Base-by-base conservation (phyloP, 2,888 invertebrate species). In the Esperia sulphurella region DNA sequence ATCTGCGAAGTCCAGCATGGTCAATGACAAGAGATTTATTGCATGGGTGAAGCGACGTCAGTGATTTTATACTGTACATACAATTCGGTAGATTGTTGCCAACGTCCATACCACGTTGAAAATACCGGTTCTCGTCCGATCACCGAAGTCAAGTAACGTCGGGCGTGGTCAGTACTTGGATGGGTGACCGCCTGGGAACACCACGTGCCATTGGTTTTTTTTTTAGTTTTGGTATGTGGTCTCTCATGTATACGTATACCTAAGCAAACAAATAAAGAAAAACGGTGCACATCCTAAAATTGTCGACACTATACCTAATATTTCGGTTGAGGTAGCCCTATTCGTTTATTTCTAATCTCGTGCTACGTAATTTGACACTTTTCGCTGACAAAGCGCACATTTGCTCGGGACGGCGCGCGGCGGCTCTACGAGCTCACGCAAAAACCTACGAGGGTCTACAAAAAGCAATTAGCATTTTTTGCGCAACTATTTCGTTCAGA, bases 361-460 rank as follows among this genome's bases (percentile, higher is more conserved):
- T 84, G 85, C 85, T 76, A 81, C 71, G 89, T 88, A 88, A 89
- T 86, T 86, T 87, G 88, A 89, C 89, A 89, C 89, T 88, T 88
- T 88, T 75, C 84, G 44, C 75, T 88, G 88, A 87, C 88, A 88
- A 86, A 86, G 79, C 78, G 79, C 88, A 88, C 86, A 84, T 88
- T 87, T 85, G 83, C 82, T 80, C 73, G 67, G 72, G 63, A 65
- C 74, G 21, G 21, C 21, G 21, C n/a, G 21, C 21, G 21, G 21
- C 21, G 70, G 66, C 68, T 63, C 70, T 71, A 75, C 70, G 73
- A 67, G 67, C 68, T 59, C 63, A 68, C 75, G 80, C 79, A 87
- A 88, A 88, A 88, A 88, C 80, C 63, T 61, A 71, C 55, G 56
- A 57, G 58, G 63, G 10, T 63, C 71, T 57, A 83, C 81, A 87